A percentile compares a stretch with the other conserved stretches of the same genome.
These are phyloP conservation scores for Arothron firmamentum DNA, from an alignment of 2,113 vertebrate species.

Conservation along the genomic window DNA sequence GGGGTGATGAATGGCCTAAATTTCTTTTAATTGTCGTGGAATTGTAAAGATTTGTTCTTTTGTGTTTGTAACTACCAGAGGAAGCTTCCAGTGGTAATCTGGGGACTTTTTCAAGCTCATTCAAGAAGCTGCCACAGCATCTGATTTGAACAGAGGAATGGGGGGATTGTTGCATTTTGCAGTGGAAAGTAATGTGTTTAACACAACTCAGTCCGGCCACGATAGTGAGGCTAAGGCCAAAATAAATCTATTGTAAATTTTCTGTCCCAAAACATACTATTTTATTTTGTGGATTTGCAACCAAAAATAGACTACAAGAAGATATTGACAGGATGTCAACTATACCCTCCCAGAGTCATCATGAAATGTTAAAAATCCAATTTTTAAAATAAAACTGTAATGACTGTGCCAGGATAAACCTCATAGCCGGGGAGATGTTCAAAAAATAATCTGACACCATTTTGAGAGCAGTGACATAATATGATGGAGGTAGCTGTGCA, in stretches of 20 bases:
- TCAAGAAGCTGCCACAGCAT: too few species aligned
- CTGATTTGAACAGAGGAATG: neutral
- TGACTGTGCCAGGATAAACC: neutral
- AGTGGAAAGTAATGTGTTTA: too few species aligned
- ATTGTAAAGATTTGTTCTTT: constrained; percentile 24
- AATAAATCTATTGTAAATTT: too few species aligned
- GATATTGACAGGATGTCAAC: too few species aligned
- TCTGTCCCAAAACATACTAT: too few species aligned
- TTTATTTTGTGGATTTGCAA: too few species aligned
- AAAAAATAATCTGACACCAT: constrained; percentile 44
- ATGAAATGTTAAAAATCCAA: neutral
- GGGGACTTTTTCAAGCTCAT: constrained; percentile 18
- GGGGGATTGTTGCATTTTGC: too few species aligned
- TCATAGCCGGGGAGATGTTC: constrained; percentile 9
- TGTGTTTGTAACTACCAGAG: constrained; percentile 47
- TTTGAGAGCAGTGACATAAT: constrained; percentile 40
- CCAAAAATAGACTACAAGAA: too few species aligned
- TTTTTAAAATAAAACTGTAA: neutral
- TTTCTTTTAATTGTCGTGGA: constrained; percentile 46
- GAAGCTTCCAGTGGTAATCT: constrained; percentile 28
- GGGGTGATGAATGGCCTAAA: constrained; percentile 56
- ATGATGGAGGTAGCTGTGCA: constrained; percentile 30
- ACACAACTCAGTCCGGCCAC: too few species aligned
- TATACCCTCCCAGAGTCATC: neutral
- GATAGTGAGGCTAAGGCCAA: too few species aligned